Evolutionary conservation across 1,140 invertebrate species (phyloP).

Genomic region (Drosophila equinoxialis): DNA sequence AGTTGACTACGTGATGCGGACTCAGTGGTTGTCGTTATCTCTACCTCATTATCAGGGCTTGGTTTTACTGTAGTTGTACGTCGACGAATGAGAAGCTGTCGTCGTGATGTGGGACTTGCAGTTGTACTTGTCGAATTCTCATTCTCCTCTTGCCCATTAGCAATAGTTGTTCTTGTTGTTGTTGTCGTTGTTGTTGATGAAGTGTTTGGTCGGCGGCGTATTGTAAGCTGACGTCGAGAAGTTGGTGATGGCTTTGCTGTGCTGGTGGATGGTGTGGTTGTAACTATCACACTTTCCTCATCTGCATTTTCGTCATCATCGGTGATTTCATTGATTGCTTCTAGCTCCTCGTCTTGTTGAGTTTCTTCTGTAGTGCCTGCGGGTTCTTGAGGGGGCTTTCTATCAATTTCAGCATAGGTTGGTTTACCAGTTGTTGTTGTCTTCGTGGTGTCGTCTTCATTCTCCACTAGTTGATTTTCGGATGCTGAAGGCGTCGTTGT

Average conservation of each 20-base stretch:
- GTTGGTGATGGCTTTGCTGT: background rate
- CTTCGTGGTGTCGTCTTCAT: slow-evolving; percentile 22
- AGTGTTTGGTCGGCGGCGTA: slow-evolving; percentile 43
- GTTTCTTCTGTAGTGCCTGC: background rate
- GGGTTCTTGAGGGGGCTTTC: slow-evolving; percentile 2
- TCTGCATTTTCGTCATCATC: background rate
- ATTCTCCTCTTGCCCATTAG: slow-evolving; percentile 11
- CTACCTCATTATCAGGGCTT: slow-evolving; percentile 17
- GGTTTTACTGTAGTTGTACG: slow-evolving; percentile 26
- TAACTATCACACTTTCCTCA: background rate
- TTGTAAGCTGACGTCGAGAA: slow-evolving; percentile 34
- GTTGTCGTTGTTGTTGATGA: slow-evolving; percentile 13
- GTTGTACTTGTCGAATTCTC: slow-evolving; percentile 3
- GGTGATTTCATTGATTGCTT: background rate
- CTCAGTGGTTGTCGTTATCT: background rate
- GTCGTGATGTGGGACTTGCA: slow-evolving; percentile 1
- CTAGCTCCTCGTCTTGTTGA: background rate
- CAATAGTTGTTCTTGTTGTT: slow-evolving; percentile 14
- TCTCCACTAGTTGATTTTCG: slow-evolving; percentile 27
- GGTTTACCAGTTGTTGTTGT: too few relatives aligned
- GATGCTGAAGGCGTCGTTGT: background rate
- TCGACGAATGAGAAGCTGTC: slow-evolving; percentile 45
- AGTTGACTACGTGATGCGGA: slow-evolving; percentile 39
- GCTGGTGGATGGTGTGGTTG: background rate
- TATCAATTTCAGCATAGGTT: too few relatives aligned